phyloP scores from a whole-genome alignment of 2,888 invertebrate species.

The Tiliacea aurago region DNA sequence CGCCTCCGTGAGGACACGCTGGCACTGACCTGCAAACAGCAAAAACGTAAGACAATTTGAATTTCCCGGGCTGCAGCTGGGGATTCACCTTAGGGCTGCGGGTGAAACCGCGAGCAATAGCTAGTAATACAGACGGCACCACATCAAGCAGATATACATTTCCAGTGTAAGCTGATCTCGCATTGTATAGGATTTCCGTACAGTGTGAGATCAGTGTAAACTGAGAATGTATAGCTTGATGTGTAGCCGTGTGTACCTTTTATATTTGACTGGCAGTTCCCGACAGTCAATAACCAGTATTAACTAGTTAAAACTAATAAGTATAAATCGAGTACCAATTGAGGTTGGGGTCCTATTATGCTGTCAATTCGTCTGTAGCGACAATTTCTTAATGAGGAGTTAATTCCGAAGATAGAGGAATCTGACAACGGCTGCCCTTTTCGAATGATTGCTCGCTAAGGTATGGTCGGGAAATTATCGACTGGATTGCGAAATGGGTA shows the following conservation, averaged over 20 bases:
- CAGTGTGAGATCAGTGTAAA: no score
- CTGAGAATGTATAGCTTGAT: no score
- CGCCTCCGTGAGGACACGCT: no score
- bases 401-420: slow-evolving; percentile 63
- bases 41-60: no score
- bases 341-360: slow-evolving; percentile 58
- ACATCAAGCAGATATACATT: no score
- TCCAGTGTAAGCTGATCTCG: no score
- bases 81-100: no score
- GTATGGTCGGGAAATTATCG: slow-evolving; percentile 51
- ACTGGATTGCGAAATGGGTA: slow-evolving; percentile 33
- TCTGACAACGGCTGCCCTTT: slow-evolving; percentile 58
- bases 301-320: slow-evolving; percentile 57
- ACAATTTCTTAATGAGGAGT: slow-evolving; percentile 67
- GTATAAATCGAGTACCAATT: slow-evolving; percentile 59
- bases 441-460: slow-evolving; percentile 50
- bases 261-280: slow-evolving; percentile 5
- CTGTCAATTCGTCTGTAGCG: slow-evolving; percentile 64
- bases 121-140: no score
- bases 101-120: neutral
- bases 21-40: no score
- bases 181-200: no score
- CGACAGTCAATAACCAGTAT: slow-evolving; percentile 56
- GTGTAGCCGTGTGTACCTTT: no score
- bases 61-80: no score